These are phyloP conservation scores for Thinocorus orbignyianus DNA, from an alignment of 2,113 vertebrate genomes.

Conservation along the genomic window DNA sequence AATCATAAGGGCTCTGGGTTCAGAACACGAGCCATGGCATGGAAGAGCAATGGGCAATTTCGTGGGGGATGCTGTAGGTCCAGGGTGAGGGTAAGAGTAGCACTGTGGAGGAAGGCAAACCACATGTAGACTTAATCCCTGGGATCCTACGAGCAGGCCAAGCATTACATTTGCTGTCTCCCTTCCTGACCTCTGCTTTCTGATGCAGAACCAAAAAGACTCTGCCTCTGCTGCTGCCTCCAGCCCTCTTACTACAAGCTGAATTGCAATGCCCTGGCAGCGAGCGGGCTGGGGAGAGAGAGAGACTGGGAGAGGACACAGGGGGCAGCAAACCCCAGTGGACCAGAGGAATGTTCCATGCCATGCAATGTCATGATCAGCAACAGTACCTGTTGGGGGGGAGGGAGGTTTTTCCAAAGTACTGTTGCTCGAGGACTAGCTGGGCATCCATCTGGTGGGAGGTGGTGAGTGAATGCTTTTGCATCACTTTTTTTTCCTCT, in stretches of 20 bases:
- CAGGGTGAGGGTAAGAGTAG: neutral
- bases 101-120: neutral
- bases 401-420: neutral
- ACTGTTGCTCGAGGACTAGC: neutral
- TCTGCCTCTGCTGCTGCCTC: neutral
- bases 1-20: neutral
- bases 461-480: neutral
- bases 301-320: neutral
- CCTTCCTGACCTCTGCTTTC: neutral
- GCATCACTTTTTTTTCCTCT: neutral
- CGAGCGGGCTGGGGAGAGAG: neutral
- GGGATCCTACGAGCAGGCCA: neutral
- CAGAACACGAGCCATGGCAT: accelerated
- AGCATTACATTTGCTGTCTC: neutral
- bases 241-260: neutral
- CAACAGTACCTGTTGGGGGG: neutral
- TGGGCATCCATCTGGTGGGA: too few species aligned
- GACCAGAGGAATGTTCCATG: neutral
- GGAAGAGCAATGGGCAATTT: neutral
- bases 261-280: neutral
- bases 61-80: neutral
- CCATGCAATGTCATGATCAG: neutral
- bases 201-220: neutral
- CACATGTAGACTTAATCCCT: neutral
- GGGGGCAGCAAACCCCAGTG: neutral